Percentiles rank a stretch among this genome's conserved stretches.
These are phyloP conservation scores for Calliopum simillimum DNA, from an alignment of 2,888 invertebrate species.

Conservation along the genomic window DNA sequence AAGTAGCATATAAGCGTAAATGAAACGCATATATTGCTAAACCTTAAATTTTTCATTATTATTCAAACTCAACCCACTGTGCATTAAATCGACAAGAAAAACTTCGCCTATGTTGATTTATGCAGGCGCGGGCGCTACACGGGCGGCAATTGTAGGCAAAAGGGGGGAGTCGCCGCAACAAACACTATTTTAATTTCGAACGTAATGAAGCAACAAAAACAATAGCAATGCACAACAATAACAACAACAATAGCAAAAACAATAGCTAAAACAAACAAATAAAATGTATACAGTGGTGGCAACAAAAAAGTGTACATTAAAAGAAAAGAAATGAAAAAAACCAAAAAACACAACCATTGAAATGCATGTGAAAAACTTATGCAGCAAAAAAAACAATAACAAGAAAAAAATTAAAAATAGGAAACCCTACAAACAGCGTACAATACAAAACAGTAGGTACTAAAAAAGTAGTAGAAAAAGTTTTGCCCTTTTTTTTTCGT, in stretches of 20 bases:
- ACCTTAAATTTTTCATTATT: too few species aligned
- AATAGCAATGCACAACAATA: not conserved
- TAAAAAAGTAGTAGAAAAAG: not conserved
- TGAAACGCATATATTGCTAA: too few species aligned
- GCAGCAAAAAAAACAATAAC: conserved; percentile 22
- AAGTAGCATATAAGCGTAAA: too few species aligned
- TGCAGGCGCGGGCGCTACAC: conserved; percentile 37
- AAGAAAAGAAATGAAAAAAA: conserved; percentile 12
- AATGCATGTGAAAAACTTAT: conserved; percentile 23
- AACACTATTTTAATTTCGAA: conserved; percentile 46
- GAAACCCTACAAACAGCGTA: not conserved
- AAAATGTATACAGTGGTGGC: conserved; percentile 9
- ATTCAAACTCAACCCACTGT: conserved; percentile 37
- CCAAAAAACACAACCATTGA: conserved; percentile 8
- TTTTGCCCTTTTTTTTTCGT: conserved; percentile 1
- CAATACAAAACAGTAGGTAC: conserved; percentile 7
- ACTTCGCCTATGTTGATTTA: conserved; percentile 30
- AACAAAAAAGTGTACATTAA: conserved; percentile 12
- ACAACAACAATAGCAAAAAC: conserved; percentile 33
- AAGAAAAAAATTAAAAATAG: conserved; percentile 8
- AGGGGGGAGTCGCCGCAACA: conserved; percentile 33
- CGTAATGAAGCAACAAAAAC: conserved; percentile 42
- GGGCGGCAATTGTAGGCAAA: not conserved
- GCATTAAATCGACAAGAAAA: conserved; percentile 39
- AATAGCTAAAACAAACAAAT: conserved; percentile 24